Conservation (phyloP, 2,888 invertebrate species). For the Halictus quadricinctus region DNA sequence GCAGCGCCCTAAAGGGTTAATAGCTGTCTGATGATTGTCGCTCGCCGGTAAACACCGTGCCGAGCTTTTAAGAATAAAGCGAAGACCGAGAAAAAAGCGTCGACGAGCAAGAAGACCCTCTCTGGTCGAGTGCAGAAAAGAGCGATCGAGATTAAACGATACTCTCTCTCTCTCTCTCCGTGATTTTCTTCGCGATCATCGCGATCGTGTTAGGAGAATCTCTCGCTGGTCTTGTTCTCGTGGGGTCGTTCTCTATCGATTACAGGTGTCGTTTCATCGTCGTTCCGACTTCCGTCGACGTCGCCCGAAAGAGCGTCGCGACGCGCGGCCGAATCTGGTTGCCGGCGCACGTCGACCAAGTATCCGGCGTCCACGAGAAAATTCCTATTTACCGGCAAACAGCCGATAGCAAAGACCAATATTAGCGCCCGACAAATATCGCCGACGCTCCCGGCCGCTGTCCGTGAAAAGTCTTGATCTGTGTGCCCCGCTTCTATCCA, state of each 20-base stretch:
- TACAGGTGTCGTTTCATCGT: not conserved
- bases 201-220: not conserved
- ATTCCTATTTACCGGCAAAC: conserved; percentile 68
- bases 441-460: conserved; percentile 37
- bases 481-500: conserved; percentile 22
- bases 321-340: conserved; percentile 39
- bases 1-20: not conserved
- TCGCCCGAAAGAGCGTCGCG: conserved; percentile 32
- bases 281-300: not conserved
- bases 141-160: not conserved
- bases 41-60: not conserved
- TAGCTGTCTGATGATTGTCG: conserved; percentile 32
- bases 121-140: not conserved
- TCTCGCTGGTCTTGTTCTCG: not conserved
- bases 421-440: conserved; percentile 67
- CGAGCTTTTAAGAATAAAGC: conserved; percentile 14
- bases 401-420: conserved; percentile 68
- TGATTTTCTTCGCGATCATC: not conserved
- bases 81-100: not conserved
- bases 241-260: not conserved
- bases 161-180: not conserved
- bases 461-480: conserved; percentile 62
- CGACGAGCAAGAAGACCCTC: not conserved
- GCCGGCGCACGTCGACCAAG: conserved; percentile 39
- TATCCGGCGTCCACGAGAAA: conserved; percentile 56